These are phyloP conservation scores for Hirtodrosophila duncani DNA, from an alignment of 2,888 invertebrate genomes.

Conservation along the genomic window DNA sequence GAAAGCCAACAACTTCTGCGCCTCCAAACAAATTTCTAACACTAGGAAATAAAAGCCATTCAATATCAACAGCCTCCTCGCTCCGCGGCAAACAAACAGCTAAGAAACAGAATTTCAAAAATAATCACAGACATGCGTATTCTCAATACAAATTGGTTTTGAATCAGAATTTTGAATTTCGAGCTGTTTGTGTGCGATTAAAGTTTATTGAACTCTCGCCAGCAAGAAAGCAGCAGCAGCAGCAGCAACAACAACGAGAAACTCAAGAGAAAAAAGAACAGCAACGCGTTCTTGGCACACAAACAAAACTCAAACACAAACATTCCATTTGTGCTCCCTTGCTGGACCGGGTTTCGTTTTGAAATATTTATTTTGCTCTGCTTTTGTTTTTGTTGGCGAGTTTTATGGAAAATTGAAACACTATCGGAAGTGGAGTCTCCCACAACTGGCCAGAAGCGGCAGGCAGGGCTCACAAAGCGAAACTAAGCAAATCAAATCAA, in stretches of 20 bases:
- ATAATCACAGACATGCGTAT: too few relatives aligned
- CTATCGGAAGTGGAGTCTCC: conserved; percentile 7
- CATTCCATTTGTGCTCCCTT: conserved; percentile 44
- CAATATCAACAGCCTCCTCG: too few relatives aligned
- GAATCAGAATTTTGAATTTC: conserved; percentile 23
- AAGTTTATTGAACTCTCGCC: conserved; percentile 59
- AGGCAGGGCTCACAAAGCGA: too few relatives aligned
- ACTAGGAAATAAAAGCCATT: too few relatives aligned
- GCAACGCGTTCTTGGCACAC: conserved; percentile 51
- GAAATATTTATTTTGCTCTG: conserved; percentile 33
- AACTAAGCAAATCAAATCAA: too few relatives aligned
- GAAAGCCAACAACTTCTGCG: too few relatives aligned
- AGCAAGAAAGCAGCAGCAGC: background rate
- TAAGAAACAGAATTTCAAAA: too few relatives aligned
- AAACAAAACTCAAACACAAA: conserved; percentile 50
- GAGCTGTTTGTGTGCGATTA: conserved; percentile 56
- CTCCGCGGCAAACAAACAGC: too few relatives aligned
- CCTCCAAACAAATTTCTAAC: too few relatives aligned
- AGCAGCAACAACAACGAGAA: conserved; percentile 4
- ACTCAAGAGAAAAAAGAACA: conserved; percentile 11
- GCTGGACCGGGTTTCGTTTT: conserved; percentile 13
- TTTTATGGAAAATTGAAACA: conserved; percentile 22
- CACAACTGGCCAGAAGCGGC: too few relatives aligned
- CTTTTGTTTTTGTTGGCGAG: conserved; percentile 27
- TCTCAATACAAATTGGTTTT: too few relatives aligned